Evolutionary conservation across 1,140 invertebrate genomes (phyloP), one percentile per base, ranked within the genome.

Genomic region (Drosophila ohnishii): DNA sequence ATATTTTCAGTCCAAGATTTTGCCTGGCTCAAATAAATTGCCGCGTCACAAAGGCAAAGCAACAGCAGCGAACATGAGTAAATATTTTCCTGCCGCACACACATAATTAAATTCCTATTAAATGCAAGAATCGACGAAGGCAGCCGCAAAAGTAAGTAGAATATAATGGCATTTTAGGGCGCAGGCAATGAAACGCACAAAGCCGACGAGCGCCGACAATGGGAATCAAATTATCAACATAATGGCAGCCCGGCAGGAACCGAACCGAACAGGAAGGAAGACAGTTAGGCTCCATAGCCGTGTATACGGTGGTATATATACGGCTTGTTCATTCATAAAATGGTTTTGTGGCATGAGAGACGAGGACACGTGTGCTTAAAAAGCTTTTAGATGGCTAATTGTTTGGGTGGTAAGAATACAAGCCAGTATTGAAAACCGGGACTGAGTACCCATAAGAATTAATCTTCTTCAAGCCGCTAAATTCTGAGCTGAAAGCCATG

Each of bases 31-130:
- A 44, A 51, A 58, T 47, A 28, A 65, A 40, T 39, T 58, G 53
- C 22, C 9, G 22, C 53, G 50, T 70, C 61, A 66, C 40, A 66
- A 62, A 55, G 39, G 60, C 39, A 42, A 8, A 11, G 22, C 32
- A 47, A 13, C 34, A 35, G 50, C 28, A 7, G 34, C 28, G 44
- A 2, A 42, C 34, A 48, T 9, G 45, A 70, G 40, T 53, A 61
- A 66, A 47, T 66, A 48, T 61, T 37, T 61, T 37, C 32, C 14
- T 48, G 40, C 22, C 25, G 32, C 19, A 47, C 67, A 48, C 44
- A 73, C 73, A 45, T 65, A 77, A 71, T 78, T 72, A 77, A 64
- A 78, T 76, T 76, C 44, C 66, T 48, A 71, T 70, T 78, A 50
- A 61, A 67, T 74, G 62, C 61, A 63, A 40, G 59, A 55, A 39